Conservation (phyloP, 1,140 invertebrate species). For the Cyphomyrmex costatus region DNA sequence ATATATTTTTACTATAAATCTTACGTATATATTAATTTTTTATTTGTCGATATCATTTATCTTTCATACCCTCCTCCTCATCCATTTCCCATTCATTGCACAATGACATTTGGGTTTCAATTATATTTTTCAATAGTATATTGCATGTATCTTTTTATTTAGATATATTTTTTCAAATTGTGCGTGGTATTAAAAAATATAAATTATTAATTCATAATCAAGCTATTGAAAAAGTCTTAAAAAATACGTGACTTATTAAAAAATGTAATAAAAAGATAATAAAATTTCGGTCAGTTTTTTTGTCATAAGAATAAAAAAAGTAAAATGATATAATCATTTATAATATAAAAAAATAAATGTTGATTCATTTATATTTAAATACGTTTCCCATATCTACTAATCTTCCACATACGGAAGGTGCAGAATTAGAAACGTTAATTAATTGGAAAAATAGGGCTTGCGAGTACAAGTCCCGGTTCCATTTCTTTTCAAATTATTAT, state of each 20-base stretch:
- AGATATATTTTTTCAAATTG: conserved; percentile 2
- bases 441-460: conserved; percentile 50
- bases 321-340: background rate
- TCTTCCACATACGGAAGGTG: conserved; percentile 27
- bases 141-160: conserved; percentile 1
- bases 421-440: conserved; percentile 13
- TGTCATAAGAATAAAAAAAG: background rate
- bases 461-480: conserved; percentile 7
- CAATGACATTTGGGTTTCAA: background rate
- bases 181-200: background rate
- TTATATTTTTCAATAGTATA: conserved; percentile 29
- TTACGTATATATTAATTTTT: conserved; percentile 35
- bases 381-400: background rate
- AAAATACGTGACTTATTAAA: background rate
- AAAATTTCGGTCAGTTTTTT: background rate
- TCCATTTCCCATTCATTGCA: background rate
- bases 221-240: conserved; percentile 8
- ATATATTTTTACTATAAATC: conserved; percentile 59
- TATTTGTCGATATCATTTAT: conserved; percentile 7
- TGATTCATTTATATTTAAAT: background rate
- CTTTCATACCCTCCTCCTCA: background rate
- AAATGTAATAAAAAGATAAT: background rate
- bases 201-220: background rate
- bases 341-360: conserved; percentile 13
- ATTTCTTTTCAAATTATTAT: background rate